Percentiles rank a stretch among this genome's conserved stretches.
Evolutionary conservation across 2,797 vertebrate genomes (phyloP).

Genomic region (Phoeniculus purpureus): DNA sequence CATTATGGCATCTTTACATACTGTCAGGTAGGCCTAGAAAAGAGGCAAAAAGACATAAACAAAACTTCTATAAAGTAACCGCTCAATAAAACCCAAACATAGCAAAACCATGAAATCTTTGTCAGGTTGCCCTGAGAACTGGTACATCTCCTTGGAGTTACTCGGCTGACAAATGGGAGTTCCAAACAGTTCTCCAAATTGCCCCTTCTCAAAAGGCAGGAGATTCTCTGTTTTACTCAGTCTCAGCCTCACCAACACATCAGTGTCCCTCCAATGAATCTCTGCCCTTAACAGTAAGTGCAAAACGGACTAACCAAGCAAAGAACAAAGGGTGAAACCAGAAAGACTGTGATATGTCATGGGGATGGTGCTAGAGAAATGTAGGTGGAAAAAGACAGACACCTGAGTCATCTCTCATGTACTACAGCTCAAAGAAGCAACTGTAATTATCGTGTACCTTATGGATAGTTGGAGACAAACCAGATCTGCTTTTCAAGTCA

Average conservation of each 20-base stretch:
- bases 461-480: background rate
- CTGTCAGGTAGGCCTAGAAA: slow-evolving; percentile 83
- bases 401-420: background rate
- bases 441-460: background rate
- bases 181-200: background rate
- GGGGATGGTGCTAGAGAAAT: background rate
- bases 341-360: background rate
- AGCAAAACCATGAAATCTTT: background rate
- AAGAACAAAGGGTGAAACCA: background rate
- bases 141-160: background rate
- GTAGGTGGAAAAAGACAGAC: background rate
- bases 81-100: background rate
- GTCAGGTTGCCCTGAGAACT: background rate
- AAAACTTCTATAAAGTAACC: background rate
- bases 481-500: background rate
- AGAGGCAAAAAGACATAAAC: background rate
- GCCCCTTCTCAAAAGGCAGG: background rate
- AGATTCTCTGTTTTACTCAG: background rate
- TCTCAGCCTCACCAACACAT: background rate
- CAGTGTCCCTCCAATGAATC: background rate
- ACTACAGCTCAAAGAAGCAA: background rate
- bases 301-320: background rate
- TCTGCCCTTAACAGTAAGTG: background rate
- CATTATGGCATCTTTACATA: slow-evolving; percentile 87
- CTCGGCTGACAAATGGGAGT: background rate